These are phyloP conservation scores for Colostygia pectinataria DNA, from an alignment of 2,888 invertebrate species.

Conservation along the genomic window DNA sequence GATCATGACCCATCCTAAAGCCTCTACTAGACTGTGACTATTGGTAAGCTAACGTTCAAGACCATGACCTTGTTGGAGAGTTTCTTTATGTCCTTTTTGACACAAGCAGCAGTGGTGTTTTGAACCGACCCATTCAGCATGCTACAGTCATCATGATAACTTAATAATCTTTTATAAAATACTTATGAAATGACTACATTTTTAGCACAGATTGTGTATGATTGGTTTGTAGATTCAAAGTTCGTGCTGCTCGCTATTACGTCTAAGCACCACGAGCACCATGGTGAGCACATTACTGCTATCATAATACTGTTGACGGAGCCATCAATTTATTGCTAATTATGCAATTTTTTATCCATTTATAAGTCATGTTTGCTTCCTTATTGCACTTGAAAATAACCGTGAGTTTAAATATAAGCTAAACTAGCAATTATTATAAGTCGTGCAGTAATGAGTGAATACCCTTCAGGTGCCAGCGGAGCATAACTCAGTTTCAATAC, in stretches of 20 bases:
- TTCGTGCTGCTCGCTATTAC: no score
- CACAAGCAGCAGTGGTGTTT: no score
- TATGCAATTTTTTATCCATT: constrained; percentile 2
- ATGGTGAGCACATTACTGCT: not conserved
- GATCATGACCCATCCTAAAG: no score
- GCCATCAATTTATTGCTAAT: not conserved
- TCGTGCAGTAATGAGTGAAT: not conserved
- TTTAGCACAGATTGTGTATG: no score
- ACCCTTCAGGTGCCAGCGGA: not conserved
- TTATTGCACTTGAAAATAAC: not conserved
- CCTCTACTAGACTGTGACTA: not conserved
- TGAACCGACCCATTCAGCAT: no score
- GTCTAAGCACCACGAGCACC: no score
- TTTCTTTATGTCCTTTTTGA: constrained; percentile 1
- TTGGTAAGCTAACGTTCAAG: not conserved
- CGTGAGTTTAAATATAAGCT: not conserved
- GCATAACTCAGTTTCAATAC: not conserved
- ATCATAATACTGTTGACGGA: not conserved
- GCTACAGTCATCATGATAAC: no score
- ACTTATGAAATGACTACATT: no score
- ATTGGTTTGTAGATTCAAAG: no score
- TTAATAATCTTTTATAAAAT: no score
- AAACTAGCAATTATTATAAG: no score
- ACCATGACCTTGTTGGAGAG: constrained; percentile 1
- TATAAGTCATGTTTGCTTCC: constrained; percentile 1